Conservation (phyloP, 2,888 invertebrate species). For the Sinotaia quadrata region DNA sequence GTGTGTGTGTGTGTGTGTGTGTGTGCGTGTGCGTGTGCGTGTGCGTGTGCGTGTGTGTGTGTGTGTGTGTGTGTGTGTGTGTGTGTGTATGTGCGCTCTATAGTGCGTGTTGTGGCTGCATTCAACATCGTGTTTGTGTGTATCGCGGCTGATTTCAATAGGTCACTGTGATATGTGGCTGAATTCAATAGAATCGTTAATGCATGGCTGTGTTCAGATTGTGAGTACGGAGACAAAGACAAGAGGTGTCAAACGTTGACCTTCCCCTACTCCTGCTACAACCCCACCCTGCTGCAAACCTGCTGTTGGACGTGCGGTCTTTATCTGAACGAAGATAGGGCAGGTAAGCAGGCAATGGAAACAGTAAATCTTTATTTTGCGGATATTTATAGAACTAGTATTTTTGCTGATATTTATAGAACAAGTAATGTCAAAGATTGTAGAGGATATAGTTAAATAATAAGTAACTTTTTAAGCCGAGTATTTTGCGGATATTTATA, state of each 20-base stretch:
- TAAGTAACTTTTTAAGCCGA: too few relatives aligned
- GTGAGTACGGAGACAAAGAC: conserved; percentile 51
- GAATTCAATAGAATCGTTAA: too few relatives aligned
- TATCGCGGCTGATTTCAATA: too few relatives aligned
- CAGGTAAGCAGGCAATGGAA: conserved; percentile 38
- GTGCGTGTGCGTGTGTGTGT: conserved; percentile 8
- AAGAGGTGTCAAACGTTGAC: conserved; percentile 46
- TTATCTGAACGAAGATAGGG: conserved; percentile 33
- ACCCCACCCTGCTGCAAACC: conserved; percentile 34
- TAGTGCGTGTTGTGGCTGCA: not conserved
- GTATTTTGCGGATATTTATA: too few relatives aligned
- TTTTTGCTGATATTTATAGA: conserved; percentile 1
- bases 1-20: conserved; percentile 1
- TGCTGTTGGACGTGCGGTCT: conserved; percentile 49
- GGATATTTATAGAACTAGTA: not conserved
- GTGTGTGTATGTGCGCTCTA: not conserved
- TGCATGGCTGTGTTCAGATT: too few relatives aligned
- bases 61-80: not conserved
- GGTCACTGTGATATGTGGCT: too few relatives aligned
- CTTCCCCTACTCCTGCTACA: conserved; percentile 43
- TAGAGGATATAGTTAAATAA: too few relatives aligned
- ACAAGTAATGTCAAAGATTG: too few relatives aligned
- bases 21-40: conserved; percentile 3
- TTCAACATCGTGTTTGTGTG: too few relatives aligned
- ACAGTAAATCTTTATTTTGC: not conserved